Evolutionary conservation across 2,113 vertebrate species (phyloP), one percentile per base, ranked within the genome.

Genomic region (Atlantisia rogersi): DNA sequence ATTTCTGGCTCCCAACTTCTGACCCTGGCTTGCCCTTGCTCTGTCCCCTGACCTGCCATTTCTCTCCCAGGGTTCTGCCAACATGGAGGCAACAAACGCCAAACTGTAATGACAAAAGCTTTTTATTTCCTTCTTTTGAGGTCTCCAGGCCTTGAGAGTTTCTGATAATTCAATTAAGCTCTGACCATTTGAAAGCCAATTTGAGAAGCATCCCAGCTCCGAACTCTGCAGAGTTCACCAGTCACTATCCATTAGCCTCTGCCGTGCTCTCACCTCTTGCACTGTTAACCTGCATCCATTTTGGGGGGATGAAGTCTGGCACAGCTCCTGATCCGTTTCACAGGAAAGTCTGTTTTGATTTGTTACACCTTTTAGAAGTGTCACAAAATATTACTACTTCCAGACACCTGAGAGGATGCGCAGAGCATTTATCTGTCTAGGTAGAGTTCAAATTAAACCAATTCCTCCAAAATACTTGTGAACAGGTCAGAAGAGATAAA

Each of bases 401-500:
- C 39, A 94, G 75, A 89, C 65, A 94, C 86, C 71, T 7, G 11
- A 89, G 85, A 90, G 63, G 16, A 25, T 58, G 63, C 20, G 16
- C 76, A 46, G 70, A 91, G 67, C n/a, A 67, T 88, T 89, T 87
- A 52, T 75, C 78, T 78, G 50, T 79, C 89, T 96, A 83, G 75
- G 77, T 56, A 83, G 53, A 81, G 77, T 20, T 91, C 67, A 88
- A 87, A 95, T 96, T 92, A 96, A 92, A 69, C 59, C 64, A 80
- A 16, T 92, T 96, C 70, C 58, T 84, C 82, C 67, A 55, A 94
- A 95, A 95, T 90, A 85, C 91, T 74, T 86, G 70, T 95, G 94
- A 94, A 82, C 68, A 85, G 86, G 92, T 96, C 95, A 95, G 80
- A 89, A 96, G 90, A 94, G 79, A 94, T 95, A 91, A 94, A 90